Evolutionary conservation across 2,888 invertebrate genomes (phyloP), one percentile per base, ranked within the genome.

Genomic region (Trachelus troglodyta): DNA sequence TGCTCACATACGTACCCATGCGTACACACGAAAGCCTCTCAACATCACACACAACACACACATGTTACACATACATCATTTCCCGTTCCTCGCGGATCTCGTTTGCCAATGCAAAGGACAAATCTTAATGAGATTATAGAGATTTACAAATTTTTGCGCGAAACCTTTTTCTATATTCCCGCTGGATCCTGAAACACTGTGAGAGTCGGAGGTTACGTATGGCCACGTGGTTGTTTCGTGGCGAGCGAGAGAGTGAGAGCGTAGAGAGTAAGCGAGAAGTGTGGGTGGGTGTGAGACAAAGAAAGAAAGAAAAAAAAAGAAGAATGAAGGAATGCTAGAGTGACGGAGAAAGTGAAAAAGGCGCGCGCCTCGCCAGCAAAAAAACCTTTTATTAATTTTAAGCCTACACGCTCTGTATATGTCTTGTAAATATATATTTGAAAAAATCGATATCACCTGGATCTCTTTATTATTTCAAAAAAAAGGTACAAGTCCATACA

Each of bases 381-480:
- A 69, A 69, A 33, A 69, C 30, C 69, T 69, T 69, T 69, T 69
- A 69, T 30, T 69, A 69, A 69, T 81, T 80, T 82, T 82, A 85
- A 84, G 85, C 84, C 86, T 85, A 84, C 86, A 88, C 85, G 87
- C 88, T 88, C 89, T 90, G 90, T 90, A 90, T 90, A 90, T 90
- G 90, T 89, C 89, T 90, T 90, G 90, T 90, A 90, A 90, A 90
- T 90, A 90, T 89, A 90, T 89, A 89, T 85, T 88, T 87, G 87
- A 85, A 89, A 86, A 88, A 86, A 86, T 40, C 40, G 40, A 40
- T 15, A 40, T 15, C 40, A 40, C 6, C 15, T 15, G 40, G 40
- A 40, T 40, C 40, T 15, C 6, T 40, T 40, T 15, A 40, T 40
- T 40, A 37, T 79, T 69, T 69, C 1, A n/a, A 6, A n/a, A 69